Conservation (phyloP, 2,888 invertebrate genomes). For the Phyllotreta striolata region DNA sequence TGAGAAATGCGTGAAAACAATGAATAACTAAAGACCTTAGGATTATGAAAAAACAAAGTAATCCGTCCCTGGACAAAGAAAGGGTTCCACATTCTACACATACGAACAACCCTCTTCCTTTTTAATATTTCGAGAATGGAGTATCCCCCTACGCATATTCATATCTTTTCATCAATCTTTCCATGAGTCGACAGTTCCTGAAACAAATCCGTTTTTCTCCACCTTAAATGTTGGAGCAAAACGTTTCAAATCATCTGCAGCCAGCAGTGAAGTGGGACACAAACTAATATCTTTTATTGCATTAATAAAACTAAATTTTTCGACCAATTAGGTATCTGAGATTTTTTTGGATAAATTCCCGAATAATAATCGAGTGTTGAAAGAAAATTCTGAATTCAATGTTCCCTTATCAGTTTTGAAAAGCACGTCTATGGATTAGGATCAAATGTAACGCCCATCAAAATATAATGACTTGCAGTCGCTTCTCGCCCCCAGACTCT, state of each 20-base stretch:
- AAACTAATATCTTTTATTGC: no score
- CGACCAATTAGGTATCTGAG: no score
- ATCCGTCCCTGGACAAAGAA: no score
- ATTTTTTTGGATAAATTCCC: no score
- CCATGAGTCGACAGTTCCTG: constrained; percentile 42
- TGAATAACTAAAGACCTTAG: no score
- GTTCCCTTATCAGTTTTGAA: no score
- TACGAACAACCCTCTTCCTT: constrained; percentile 10
- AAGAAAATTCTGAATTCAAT: background rate
- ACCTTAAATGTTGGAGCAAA: constrained; percentile 18
- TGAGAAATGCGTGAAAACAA: no score
- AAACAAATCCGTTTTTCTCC: constrained; percentile 40
- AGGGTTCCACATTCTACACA: background rate
- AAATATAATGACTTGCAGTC: constrained; percentile 37
- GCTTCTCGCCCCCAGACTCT: constrained; percentile 27
- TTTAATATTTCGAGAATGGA: constrained; percentile 32
- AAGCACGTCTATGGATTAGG: background rate
- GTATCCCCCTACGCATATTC: constrained; percentile 35
- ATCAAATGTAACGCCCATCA: constrained; percentile 26
- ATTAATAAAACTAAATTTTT: no score
- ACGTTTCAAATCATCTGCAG: constrained; percentile 5
- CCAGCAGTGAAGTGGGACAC: no score
- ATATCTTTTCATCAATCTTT: constrained; percentile 36
- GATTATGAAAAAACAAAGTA: no score
- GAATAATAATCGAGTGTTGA: constrained; percentile 10